Evolutionary conservation across 2,888 invertebrate species (phyloP), one percentile per base, ranked within the genome.

Genomic region (Harpalus rufipes): DNA sequence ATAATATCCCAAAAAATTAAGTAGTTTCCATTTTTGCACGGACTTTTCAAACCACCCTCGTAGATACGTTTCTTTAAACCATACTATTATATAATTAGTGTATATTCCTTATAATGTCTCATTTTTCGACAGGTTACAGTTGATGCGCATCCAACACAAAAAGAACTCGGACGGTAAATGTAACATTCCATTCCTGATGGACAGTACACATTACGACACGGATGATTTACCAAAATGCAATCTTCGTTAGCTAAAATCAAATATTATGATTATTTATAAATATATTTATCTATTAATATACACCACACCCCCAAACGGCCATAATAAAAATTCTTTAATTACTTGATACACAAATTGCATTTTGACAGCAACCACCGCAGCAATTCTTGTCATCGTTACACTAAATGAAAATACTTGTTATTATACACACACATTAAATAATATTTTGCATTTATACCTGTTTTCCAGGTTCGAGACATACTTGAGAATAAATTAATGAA

Each of bases 311-410:
- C 7, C 25, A 85, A 12, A 59, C 65, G 56, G 68, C 61, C 61
- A 83, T 79, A 68, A 85, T 32, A 68, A 81, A 84, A 61, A 44
- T 81, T 74, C 39, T 61, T 63, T 85, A 88, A 93, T 92, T 89
- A 94, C 94, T 93, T 82, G 93, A 92, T 84, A 92, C 90, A 86
- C 93, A 94, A 83, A 90, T 89, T 85, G 91, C 92, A 44, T 90
- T 88, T 82, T 92, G 91, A 86, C 94, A 94, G 88, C 94, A 94
- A 0, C 94, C 94, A 0, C 93, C 94, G 86, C 94, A 94, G 86
- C 94, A 94, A 84, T 92, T 91, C 80, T 92, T 92, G 82, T 92
- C 91, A 86, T 92, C 92, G 0, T 87, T 88, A 97, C 96, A 91
- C 98, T 98, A 90, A 86, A 32, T 32, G 1, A 51, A 74, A 58